Percentiles rank a stretch among this genome's conserved stretches.
Conservation (phyloP, 2,888 invertebrate genomes). For the Apamea anceps region DNA sequence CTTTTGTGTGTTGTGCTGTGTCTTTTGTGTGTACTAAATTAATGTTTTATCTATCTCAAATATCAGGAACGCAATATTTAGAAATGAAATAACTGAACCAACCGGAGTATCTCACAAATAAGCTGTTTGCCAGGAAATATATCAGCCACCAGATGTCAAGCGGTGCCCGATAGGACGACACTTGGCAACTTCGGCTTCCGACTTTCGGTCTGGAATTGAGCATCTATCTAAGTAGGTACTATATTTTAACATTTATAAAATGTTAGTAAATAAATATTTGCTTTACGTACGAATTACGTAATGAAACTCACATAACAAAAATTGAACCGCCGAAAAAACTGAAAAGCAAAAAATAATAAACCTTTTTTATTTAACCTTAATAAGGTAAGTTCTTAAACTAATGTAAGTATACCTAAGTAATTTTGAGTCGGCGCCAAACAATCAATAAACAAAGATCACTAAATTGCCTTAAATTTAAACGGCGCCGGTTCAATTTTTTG, state of each 20-base stretch:
- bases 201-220: slow-evolving; percentile 5
- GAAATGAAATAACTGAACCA: background rate
- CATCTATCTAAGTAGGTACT: background rate
- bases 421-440: no score
- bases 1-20: no score
- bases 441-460: no score
- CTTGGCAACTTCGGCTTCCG: slow-evolving; percentile 32
- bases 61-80: background rate
- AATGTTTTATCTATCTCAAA: background rate
- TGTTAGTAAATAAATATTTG: background rate
- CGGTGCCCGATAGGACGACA: background rate
- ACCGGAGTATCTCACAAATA: background rate
- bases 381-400: no score
- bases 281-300: background rate
- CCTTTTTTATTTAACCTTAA: no score
- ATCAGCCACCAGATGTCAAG: slow-evolving; percentile 23
- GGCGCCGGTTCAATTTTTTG: no score
- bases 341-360: no score
- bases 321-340: no score
- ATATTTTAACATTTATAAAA: background rate
- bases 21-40: no score
- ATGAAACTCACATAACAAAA: background rate
- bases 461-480: no score
- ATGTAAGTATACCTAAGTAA: no score
- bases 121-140: slow-evolving; percentile 45